Base-by-base conservation (phyloP, 2,113 vertebrate species). In the Illadopsis cleaveri region DNA sequence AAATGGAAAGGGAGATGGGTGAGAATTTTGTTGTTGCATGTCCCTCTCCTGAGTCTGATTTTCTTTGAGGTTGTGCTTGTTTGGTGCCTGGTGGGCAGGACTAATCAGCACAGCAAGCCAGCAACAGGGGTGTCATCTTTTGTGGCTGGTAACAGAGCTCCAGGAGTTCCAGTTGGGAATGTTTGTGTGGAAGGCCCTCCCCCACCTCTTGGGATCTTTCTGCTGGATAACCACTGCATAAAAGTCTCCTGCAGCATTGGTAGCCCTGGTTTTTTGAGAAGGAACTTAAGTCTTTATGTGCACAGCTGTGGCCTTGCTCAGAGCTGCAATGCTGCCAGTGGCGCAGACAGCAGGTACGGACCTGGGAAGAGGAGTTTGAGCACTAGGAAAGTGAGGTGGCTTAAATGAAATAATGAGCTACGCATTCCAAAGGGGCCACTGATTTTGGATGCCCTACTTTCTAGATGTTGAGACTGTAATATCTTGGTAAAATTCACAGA, bases 381-480 rank as follows among this genome's bases (percentile, higher is more conserved):
- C 42, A 3, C 54, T 90, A n/a, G 60, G 15, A 65, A 88, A 58
- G 18, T 0, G 0, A 77, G 13, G 35, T 11, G 3, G 13, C 35
- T 91, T 51, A 68, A 25, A n/a, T 47, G 50, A 81, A 93, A 88
- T 69, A 82, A 77, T 33, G 56, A 94, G 15, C 44, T 70, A 3
- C 1, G 1, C 14, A 4, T 80, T 94, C 80, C 47, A 78, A 82
- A 84, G 54, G n/a, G 75, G 37, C 15, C 28, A 25, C 79, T 92
- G 60, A 50, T 90, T 90, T 73, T 80, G 66, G 23, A 61, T 88
- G 89, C 38, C 75, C 75, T 96, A 69, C 45, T 86, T 91, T 89
- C 73, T 77, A 80, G 68, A 79, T 76, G 37, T n/a, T 60, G 40
- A 87, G 57, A 54, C 0, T 35, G 54, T 58, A 86, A 42, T 5